phyloP scores from a whole-genome alignment of 2,797 vertebrate species.

The Anguilla anguilla region DNA sequence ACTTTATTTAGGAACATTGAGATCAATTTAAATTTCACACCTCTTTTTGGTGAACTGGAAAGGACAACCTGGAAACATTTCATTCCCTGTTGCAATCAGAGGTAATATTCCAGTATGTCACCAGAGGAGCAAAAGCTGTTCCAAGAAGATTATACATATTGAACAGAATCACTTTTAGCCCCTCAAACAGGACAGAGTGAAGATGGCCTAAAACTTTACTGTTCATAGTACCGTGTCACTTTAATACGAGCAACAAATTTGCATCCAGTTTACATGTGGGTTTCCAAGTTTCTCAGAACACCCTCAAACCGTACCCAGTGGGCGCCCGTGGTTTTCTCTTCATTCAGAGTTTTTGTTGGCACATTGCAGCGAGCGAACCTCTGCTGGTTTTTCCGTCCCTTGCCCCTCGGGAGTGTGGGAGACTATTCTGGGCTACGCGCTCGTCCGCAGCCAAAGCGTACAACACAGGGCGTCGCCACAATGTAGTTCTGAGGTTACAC shows the following conservation, averaged over 20 bases:
- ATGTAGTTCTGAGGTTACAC: conserved; percentile 20
- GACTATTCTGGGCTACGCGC: conserved; percentile 25
- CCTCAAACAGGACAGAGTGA: neutral
- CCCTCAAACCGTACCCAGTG: conserved; percentile 18
- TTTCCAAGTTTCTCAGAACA: conserved; percentile 7
- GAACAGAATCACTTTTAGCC: neutral
- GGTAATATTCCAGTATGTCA: neutral
- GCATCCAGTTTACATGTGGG: conserved; percentile 8
- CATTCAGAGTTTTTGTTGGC: conserved; percentile 27
- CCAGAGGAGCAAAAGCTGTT: neutral
- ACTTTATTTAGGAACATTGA: too few relatives aligned
- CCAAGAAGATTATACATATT: neutral
- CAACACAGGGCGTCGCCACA: conserved; percentile 27
- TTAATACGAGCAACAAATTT: conserved; percentile 14
- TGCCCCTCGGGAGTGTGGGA: conserved; percentile 2
- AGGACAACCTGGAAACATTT: neutral
- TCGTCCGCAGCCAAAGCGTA: conserved; percentile 22
- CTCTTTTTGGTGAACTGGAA: neutral
- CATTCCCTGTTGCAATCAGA: neutral
- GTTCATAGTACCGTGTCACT: conserved; percentile 1
- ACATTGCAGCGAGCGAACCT: neutral
- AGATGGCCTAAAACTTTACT: neutral
- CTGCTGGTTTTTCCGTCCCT: conserved; percentile 20
- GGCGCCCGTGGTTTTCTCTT: conserved; percentile 1
- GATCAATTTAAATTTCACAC: neutral